Evolutionary conservation across 2,797 vertebrate species (phyloP), one percentile per base, ranked within the genome.

Genomic region (Coluber constrictor): DNA sequence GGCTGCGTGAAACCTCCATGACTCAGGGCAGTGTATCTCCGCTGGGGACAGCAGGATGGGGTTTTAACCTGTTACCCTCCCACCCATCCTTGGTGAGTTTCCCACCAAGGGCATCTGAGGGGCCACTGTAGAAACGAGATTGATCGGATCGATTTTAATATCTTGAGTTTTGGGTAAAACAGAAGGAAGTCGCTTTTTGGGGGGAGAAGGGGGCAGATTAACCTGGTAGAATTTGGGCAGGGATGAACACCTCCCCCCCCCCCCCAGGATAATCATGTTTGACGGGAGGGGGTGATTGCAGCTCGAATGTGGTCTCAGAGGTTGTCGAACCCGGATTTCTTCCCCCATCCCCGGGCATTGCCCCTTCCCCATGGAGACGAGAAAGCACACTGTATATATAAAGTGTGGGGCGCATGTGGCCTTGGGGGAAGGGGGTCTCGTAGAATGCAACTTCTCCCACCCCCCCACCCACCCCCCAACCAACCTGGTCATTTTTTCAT

Each of bases 381-480:
- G 54, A 51, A 93, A 93, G 92, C 92, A 93, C 92, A 93, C 95
- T 96, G 96, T 96, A 96, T 94, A 96, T 96, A 96, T 0, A 87
- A 94, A 43, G 91, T 57, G 93, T 51, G 86, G 86, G 90, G 86
- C 86, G 86, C 57, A 70, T 29, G 74, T 32, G 13, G 61, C 60
- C 94, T 94, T 94, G 56, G 55, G 94, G 92, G 92, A 9, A 94
- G 91, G n/a, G 92, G 47, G 93, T 89, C 94, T 93, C 47, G 27
- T 15, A 51, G 92, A 93, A 92, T 92, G 92, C 54, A 25, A 91
- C 59, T 94, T 92, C 92, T 94, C 93, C 89, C 87, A 79, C 79
- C 13, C 29, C 27, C 29, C 59, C 23, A 3, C 6, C 57, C 57
- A 1, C 79, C 89, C 57, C 47, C 47, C 74, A 63, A 63, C 61